phyloP scores from a whole-genome alignment of 2,797 vertebrate genomes.

The Chloroceryle amazona region DNA sequence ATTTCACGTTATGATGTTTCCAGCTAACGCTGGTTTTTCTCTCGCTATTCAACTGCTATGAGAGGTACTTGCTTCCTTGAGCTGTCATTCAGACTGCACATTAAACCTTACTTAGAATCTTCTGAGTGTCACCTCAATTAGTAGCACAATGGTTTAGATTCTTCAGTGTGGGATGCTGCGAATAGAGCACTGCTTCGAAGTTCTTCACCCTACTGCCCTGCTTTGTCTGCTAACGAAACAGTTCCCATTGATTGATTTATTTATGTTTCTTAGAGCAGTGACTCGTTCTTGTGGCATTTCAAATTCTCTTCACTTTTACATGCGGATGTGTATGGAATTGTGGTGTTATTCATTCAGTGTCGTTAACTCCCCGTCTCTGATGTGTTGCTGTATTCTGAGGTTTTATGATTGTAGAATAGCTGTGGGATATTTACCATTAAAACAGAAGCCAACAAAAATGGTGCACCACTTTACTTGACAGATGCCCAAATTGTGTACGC shows the following conservation, averaged over 20 bases:
- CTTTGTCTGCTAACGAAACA: not conserved
- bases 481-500: not conserved
- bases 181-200: not conserved
- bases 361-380: rapidly evolving
- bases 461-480: not conserved
- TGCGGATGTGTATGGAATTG: not conserved
- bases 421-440: not conserved
- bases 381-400: not conserved
- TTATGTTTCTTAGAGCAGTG: not conserved
- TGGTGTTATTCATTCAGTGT: not conserved
- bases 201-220: rapidly evolving
- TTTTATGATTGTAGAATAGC: not conserved
- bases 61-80: not conserved
- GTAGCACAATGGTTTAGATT: not conserved
- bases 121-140: not conserved
- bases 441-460: not conserved
- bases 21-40: not conserved
- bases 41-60: not conserved
- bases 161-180: not conserved
- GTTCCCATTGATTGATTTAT: no score
- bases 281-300: not conserved
- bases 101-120: constrained; percentile 7
- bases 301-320: not conserved
- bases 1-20: not conserved
- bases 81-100: not conserved